A percentile compares a stretch with the other conserved stretches of the same genome.
phyloP scores from a whole-genome alignment of 1,140 invertebrate species.

The Gryllus bimaculatus region DNA sequence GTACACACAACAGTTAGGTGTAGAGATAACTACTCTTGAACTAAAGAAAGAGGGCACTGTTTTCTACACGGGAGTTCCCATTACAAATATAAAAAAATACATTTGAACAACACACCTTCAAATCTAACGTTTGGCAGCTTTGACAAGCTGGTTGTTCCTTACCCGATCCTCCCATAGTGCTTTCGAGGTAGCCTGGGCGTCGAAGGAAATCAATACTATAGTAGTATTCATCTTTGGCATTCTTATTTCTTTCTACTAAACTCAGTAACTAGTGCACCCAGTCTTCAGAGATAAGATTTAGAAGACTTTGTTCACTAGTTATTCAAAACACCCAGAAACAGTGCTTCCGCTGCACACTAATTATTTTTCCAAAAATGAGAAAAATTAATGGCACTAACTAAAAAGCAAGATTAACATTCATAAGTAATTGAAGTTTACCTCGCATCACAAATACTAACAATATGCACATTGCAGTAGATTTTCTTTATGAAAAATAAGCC shows the following conservation, averaged over 20 bases:
- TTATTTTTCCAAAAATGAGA: not conserved
- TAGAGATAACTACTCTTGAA: not conserved
- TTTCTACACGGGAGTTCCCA: not conserved
- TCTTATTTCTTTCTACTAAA: not conserved
- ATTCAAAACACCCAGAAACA: not conserved
- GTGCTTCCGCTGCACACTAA: not conserved
- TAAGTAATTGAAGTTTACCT: not conserved
- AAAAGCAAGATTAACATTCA: not conserved
- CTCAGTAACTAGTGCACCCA: not conserved
- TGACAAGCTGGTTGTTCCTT: conserved; percentile 1
- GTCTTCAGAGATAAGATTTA: not conserved
- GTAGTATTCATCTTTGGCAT: not conserved
- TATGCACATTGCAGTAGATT: not conserved
- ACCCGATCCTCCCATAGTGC: conserved; percentile 2
- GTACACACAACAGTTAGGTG: not conserved
- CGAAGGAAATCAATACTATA: conserved; percentile 1
- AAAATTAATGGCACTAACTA: not conserved
- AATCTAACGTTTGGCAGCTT: conserved; percentile 1
- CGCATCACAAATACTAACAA: not conserved
- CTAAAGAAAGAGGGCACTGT: not conserved
- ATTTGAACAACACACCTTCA: conserved; percentile 1
- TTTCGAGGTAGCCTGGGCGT: not conserved
- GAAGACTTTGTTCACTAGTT: not conserved
- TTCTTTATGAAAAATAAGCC: not conserved
- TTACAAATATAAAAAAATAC: conserved; percentile 6